Percentiles rank a stretch among this genome's conserved stretches.
Conservation (phyloP, 2,797 vertebrate genomes). For the Fistularia tabacaria region DNA sequence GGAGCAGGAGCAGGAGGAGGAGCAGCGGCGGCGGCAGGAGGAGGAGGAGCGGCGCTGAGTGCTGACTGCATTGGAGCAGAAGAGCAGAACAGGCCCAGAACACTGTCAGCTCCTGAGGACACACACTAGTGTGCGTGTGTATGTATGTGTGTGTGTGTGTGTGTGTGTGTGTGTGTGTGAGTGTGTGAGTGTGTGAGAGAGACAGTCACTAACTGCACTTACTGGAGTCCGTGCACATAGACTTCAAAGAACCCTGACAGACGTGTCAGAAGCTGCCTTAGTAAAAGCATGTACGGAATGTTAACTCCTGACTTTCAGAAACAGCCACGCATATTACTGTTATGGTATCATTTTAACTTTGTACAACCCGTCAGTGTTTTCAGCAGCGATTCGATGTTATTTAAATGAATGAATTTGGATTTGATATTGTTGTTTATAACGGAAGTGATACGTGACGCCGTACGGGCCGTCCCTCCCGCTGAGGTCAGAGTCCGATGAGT, state of each 20-base stretch:
- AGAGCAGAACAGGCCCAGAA: conserved; percentile 48
- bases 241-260: conserved; percentile 11
- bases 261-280: conserved; percentile 29
- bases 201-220: background rate
- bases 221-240: conserved; percentile 6
- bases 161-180: conserved; percentile 1
- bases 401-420: background rate
- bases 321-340: background rate
- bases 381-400: background rate
- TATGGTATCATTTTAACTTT: conserved; percentile 7
- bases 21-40: conserved; percentile 47
- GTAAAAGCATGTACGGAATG: conserved; percentile 21
- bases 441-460: no score
- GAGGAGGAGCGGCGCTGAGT: conserved; percentile 54
- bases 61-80: conserved; percentile 32
- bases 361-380: background rate
- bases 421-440: no score
- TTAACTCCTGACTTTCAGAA: background rate
- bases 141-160: conserved; percentile 17
- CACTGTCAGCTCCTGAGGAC: conserved; percentile 48
- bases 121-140: conserved; percentile 46
- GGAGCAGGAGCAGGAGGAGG: conserved; percentile 8
- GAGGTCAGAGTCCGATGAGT: no score
- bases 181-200: no score
- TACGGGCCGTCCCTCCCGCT: no score